A percentile compares a stretch with the other conserved stretches of the same genome.
phyloP scores from a whole-genome alignment of 2,797 vertebrate genomes.

The Anas bahamensis region DNA sequence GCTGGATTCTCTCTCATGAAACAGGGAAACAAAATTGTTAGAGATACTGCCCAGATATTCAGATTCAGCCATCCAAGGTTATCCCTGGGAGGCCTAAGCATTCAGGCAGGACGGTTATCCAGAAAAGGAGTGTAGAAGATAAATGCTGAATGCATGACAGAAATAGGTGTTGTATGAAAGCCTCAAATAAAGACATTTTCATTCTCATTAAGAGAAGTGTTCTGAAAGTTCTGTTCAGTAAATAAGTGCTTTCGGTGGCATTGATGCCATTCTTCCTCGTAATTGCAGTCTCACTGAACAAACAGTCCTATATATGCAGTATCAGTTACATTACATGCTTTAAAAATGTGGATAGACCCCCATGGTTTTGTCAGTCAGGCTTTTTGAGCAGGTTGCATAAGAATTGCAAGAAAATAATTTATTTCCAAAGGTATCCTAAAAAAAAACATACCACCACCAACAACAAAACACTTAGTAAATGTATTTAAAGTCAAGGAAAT shows the following conservation, averaged over 20 bases:
- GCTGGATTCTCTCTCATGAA: conserved; percentile 56
- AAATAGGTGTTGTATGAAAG: background rate
- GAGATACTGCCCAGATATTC: conserved; percentile 53
- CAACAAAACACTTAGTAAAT: background rate
- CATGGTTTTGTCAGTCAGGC: background rate
- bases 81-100: conserved; percentile 15
- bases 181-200: background rate
- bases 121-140: background rate
- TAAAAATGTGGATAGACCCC: background rate
- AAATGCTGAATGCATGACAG: background rate
- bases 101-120: background rate
- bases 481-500: background rate
- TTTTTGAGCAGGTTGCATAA: background rate
- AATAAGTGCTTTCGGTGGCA: background rate
- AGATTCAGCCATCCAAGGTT: background rate
- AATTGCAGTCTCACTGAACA: background rate
- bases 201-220: background rate
- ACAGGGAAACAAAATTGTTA: conserved; percentile 45
- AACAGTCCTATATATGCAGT: background rate
- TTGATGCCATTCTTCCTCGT: background rate
- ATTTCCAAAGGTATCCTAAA: background rate
- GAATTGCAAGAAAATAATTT: background rate
- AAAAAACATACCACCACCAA: background rate
- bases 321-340: background rate
- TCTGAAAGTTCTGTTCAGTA: background rate